Evolutionary conservation across 2,113 vertebrate species (phyloP).

Genomic region (Mirza zaza): DNA sequence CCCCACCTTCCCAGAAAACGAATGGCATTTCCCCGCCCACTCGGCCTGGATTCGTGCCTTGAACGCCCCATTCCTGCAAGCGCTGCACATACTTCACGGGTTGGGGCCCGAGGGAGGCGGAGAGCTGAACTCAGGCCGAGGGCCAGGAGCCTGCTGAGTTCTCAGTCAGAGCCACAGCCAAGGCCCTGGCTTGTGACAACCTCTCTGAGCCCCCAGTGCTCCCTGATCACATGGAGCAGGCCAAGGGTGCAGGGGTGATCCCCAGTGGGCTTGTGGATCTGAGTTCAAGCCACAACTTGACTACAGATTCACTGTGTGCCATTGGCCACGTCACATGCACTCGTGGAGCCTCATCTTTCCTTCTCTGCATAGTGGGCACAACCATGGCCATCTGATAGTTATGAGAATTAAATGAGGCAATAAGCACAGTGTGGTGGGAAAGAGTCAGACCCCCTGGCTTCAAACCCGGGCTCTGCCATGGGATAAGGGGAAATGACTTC

Average conservation of each 20-base stretch:
- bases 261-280: not conserved
- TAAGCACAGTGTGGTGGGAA: not conserved
- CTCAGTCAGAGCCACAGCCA: not conserved
- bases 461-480: not conserved
- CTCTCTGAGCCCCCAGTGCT: not conserved
- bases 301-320: not conserved
- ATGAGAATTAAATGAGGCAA: not conserved
- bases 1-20: not conserved
- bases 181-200: not conserved
- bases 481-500: not conserved
- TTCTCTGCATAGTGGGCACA: not conserved
- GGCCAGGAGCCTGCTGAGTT: not conserved
- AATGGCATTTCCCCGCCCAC: not conserved
- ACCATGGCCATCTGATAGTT: too few species aligned
- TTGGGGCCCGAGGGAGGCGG: not conserved
- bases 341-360: not conserved
- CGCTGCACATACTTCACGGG: not conserved
- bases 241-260: not conserved
- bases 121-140: not conserved
- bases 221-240: not conserved
- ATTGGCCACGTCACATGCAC: rapidly evolving
- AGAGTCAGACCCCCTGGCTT: not conserved
- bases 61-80: not conserved
- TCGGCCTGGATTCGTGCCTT: not conserved
- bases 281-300: not conserved